Conservation (phyloP, 1,140 invertebrate species). For the Procambarus virginalis region DNA sequence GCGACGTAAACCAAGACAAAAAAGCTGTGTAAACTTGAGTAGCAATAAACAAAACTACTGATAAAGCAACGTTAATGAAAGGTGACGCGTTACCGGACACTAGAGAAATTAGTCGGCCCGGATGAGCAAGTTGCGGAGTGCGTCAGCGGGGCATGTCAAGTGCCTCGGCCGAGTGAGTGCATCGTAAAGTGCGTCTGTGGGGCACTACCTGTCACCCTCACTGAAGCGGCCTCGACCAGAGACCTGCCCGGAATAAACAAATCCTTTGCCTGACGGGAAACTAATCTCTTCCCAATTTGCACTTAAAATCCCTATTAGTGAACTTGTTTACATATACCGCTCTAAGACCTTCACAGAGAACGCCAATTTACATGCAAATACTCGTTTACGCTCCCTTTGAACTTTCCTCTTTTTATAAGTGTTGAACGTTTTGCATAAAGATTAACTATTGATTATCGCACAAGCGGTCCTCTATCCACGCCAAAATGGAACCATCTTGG, state of each 20-base stretch:
- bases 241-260: conserved; percentile 4
- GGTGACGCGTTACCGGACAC: no score
- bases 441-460: conserved; percentile 11
- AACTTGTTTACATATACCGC: conserved; percentile 6
- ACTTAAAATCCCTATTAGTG: conserved; percentile 14
- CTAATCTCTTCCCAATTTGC: conserved; percentile 12
- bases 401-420: conserved; percentile 2
- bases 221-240: not conserved
- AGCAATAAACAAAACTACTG: no score
- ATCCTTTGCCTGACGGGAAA: not conserved
- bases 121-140: no score
- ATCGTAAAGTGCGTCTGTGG: not conserved
- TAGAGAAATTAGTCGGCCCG: no score
- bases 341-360: not conserved
- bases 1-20: no score
- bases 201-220: not conserved
- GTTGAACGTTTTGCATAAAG: conserved; percentile 11
- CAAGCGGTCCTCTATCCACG: not conserved
- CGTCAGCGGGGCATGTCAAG: no score
- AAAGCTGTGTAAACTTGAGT: no score
- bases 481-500: not conserved
- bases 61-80: no score
- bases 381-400: conserved; percentile 11
- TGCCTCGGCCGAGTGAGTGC: not conserved
- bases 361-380: conserved; percentile 9